phyloP scores from a whole-genome alignment of 1,140 invertebrate genomes.

The Ceratina calcarata region DNA sequence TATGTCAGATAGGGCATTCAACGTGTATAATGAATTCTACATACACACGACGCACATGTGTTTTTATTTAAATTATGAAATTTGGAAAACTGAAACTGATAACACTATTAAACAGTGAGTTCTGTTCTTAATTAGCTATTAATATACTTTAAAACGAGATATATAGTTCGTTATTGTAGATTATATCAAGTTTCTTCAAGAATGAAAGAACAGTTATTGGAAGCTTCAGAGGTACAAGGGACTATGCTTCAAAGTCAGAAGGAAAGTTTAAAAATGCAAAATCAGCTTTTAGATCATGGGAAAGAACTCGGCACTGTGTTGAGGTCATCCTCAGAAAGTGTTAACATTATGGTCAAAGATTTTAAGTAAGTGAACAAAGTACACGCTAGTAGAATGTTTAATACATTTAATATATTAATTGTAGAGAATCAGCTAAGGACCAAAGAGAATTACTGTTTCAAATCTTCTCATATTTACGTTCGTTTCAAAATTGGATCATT shows the following conservation, averaged over 20 bases:
- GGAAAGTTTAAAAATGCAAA: conserved; percentile 72
- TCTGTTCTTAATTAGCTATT: conserved; percentile 27
- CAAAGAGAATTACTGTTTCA: conserved; percentile 81
- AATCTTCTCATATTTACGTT: conserved; percentile 82
- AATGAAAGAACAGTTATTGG: conserved; percentile 81
- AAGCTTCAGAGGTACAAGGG: conserved; percentile 82
- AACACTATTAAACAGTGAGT: conserved; percentile 79
- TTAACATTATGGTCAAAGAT: conserved; percentile 80
- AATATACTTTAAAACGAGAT: conserved; percentile 24
- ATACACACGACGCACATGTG: conserved; percentile 87
- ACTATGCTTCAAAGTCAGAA: conserved; percentile 80
- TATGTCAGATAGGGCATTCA: conserved; percentile 83
- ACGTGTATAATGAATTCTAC: conserved; percentile 85
- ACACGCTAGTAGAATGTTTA: not conserved
- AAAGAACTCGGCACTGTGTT: conserved; percentile 70
- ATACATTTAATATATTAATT: conserved; percentile 37
- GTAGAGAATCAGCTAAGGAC: conserved; percentile 79
- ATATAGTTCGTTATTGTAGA: conserved; percentile 67
- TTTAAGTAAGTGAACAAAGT: conserved; percentile 73
- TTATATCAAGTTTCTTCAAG: conserved; percentile 79
- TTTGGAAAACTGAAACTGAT: conserved; percentile 85
- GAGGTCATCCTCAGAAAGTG: conserved; percentile 73
- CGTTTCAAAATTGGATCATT: conserved; percentile 81
- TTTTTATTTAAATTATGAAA: conserved; percentile 84
- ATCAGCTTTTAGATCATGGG: conserved; percentile 70